These are phyloP conservation scores for Mylabris sibirica DNA, from an alignment of 2,888 invertebrate species.

Conservation along the genomic window DNA sequence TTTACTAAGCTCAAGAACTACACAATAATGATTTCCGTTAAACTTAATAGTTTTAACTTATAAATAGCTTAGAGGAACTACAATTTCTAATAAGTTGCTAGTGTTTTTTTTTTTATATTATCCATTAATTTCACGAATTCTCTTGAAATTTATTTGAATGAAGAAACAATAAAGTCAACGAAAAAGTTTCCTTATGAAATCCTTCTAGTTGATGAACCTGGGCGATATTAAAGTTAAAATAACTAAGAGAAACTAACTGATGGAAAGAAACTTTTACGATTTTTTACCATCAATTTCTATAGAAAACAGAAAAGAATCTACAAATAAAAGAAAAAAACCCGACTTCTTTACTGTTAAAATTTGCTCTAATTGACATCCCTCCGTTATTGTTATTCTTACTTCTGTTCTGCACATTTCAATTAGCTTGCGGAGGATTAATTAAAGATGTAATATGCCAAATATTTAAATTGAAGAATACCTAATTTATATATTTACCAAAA, in stretches of 20 bases:
- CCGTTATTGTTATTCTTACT: background rate
- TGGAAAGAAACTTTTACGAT: background rate
- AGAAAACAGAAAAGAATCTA: background rate
- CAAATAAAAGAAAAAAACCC: background rate
- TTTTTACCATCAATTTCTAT: background rate
- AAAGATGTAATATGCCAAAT: background rate
- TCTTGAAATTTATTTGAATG: background rate
- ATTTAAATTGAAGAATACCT: background rate
- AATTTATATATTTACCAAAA: background rate
- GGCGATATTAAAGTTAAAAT: background rate
- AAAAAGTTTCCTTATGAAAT: background rate
- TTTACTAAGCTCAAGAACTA: background rate
- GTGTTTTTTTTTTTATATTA: background rate
- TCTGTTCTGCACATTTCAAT: no score
- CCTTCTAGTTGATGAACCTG: background rate
- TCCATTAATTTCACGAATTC: background rate
- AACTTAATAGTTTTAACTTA: background rate
- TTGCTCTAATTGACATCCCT: background rate
- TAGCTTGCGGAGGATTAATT: background rate
- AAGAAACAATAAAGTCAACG: background rate
- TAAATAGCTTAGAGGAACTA: background rate
- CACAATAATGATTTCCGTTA: background rate
- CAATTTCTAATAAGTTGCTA: background rate
- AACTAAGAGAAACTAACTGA: background rate
- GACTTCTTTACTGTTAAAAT: background rate